These are phyloP conservation scores for Spodoptera exigua DNA, from an alignment of 2,888 invertebrate genomes.

Conservation along the genomic window DNA sequence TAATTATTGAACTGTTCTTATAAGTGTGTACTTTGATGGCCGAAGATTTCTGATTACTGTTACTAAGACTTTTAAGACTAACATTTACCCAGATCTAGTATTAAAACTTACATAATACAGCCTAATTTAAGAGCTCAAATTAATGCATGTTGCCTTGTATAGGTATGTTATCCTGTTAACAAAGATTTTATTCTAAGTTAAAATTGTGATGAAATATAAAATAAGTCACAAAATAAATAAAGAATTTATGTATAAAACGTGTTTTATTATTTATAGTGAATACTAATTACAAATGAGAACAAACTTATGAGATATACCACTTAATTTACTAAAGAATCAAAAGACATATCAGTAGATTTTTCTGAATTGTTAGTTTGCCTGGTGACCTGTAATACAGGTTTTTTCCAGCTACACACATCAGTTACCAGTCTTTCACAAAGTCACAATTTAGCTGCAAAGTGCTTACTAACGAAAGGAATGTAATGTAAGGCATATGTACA, in stretches of 20 bases:
- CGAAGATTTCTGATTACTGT: constrained; percentile 1
- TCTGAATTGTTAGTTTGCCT: too few relatives aligned
- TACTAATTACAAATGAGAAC: too few relatives aligned
- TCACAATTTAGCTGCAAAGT: too few relatives aligned
- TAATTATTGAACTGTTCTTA: constrained; percentile 24
- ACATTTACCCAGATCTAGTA: too few relatives aligned
- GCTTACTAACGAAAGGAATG: too few relatives aligned
- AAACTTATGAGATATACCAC: too few relatives aligned
- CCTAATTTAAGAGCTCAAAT: constrained; percentile 42
- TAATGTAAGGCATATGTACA: too few relatives aligned
- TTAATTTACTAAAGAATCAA: background rate
- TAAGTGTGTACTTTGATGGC: constrained; percentile 9
- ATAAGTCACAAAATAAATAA: constrained; percentile 54
- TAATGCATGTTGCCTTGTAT: constrained; percentile 63
- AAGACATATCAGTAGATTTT: background rate
- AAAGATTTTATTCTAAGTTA: constrained; percentile 63
- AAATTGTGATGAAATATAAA: constrained; percentile 62
- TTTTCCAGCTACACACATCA: too few relatives aligned
- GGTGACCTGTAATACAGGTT: too few relatives aligned
- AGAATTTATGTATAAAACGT: constrained; percentile 46
- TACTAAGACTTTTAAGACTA: background rate
- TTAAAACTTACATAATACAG: constrained; percentile 9
- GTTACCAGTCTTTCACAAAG: too few relatives aligned
- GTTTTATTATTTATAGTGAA: constrained; percentile 31
- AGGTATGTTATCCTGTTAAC: constrained; percentile 65